These are phyloP conservation scores for Drosophila repleta DNA, from an alignment of 1,140 invertebrate species.

Conservation along the genomic window DNA sequence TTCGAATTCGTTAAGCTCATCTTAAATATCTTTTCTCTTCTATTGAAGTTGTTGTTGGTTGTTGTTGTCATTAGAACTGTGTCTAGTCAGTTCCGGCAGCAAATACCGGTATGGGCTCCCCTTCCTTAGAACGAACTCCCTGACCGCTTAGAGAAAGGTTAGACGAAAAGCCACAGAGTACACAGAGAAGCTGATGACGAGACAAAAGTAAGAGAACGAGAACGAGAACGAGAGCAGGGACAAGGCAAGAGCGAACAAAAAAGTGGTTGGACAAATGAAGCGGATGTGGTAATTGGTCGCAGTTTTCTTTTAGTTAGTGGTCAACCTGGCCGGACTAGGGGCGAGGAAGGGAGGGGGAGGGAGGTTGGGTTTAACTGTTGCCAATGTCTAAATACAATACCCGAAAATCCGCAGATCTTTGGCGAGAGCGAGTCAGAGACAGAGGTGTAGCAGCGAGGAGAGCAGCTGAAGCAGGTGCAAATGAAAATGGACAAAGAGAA, in stretches of 20 bases:
- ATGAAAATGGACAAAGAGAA: slow-evolving; percentile 14
- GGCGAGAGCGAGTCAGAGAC: not conserved
- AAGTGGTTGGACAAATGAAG: slow-evolving; percentile 65
- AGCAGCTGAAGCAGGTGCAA: not conserved
- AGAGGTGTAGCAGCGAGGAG: no score
- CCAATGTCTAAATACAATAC: not conserved
- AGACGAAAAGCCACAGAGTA: slow-evolving; percentile 11
- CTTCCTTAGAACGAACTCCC: not conserved
- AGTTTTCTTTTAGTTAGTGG: slow-evolving; percentile 31
- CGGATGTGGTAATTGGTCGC: slow-evolving; percentile 72
- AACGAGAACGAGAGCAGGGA: not conserved
- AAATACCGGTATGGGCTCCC: slow-evolving; percentile 10
- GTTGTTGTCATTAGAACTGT: slow-evolving; percentile 7
- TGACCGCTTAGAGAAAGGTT: slow-evolving; percentile 27
- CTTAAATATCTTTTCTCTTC: not conserved
- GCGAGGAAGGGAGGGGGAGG: not conserved
- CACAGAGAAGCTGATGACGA: slow-evolving; percentile 27
- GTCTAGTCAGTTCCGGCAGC: slow-evolving; percentile 14
- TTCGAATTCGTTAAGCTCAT: not conserved
- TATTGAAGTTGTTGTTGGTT: not conserved
- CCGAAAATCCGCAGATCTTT: slow-evolving; percentile 2
- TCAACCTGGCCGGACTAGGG: not conserved
- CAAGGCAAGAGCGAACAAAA: slow-evolving; percentile 11
- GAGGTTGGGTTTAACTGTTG: not conserved
- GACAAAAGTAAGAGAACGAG: slow-evolving; percentile 4